phyloP scores from a whole-genome alignment of 2,113 vertebrate species.

The Phyllostomus discolor region DNA sequence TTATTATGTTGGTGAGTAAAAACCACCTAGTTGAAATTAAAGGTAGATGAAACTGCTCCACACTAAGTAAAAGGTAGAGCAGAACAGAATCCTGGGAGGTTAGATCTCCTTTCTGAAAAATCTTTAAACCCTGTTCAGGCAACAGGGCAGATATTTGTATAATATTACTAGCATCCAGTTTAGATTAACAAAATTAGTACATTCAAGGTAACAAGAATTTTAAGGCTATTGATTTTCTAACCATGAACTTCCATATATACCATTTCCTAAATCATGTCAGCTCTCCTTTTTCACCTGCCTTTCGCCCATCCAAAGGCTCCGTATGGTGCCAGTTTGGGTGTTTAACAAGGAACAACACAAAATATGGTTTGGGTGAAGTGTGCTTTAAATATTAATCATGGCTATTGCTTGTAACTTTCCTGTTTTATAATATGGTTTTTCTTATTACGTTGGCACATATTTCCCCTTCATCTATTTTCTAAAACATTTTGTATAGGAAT shows the following conservation, averaged over 20 bases:
- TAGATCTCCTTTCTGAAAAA: not conserved
- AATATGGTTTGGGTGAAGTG: not conserved
- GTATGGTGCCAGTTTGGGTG: not conserved
- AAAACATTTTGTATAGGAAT: not conserved
- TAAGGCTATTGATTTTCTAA: not conserved
- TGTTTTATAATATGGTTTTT: not conserved
- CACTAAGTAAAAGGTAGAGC: not conserved
- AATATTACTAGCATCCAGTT: not conserved
- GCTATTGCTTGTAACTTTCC: not conserved
- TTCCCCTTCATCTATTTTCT: not conserved
- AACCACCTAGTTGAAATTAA: constrained; percentile 2
- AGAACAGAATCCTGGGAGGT: not conserved
- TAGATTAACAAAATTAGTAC: not conserved
- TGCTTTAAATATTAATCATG: not conserved
- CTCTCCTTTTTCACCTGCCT: not conserved
- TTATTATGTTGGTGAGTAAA: not conserved
- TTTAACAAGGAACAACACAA: not conserved
- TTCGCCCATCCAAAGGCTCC: not conserved
- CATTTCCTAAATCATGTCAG: not conserved
- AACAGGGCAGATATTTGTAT: not conserved
- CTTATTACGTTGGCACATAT: not conserved
- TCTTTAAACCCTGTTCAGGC: not conserved
- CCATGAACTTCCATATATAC: not conserved
- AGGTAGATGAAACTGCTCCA: not conserved
- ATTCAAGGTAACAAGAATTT: not conserved